A percentile compares a stretch with the other conserved stretches of the same genome.
These are phyloP conservation scores for Fukomys damarensis DNA, from an alignment of 2,113 vertebrate genomes.

Conservation along the genomic window DNA sequence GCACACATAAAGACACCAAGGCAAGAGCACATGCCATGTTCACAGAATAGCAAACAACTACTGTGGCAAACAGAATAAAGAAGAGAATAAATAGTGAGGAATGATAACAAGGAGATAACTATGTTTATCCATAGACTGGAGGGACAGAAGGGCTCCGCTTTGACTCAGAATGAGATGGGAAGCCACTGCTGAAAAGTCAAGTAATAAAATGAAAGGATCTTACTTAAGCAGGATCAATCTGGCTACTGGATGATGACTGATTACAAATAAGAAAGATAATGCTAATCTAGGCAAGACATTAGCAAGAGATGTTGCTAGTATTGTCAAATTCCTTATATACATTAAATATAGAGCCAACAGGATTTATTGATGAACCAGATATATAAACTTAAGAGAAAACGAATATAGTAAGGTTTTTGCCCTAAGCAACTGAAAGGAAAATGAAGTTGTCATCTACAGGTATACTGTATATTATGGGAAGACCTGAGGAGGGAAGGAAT, in stretches of 20 bases:
- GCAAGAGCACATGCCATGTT: not conserved
- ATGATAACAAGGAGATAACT: not conserved
- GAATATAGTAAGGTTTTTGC: not conserved
- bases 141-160: not conserved
- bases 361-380: not conserved
- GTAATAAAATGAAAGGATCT: not conserved
- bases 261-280: not conserved
- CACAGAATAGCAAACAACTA: not conserved
- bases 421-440: constrained; percentile 6
- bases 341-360: not conserved
- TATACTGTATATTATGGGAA: not conserved
- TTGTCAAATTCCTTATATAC: not conserved
- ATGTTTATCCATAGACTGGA: not conserved
- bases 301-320: not conserved
- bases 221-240: not conserved
- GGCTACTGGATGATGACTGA: not conserved
- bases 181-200: not conserved
- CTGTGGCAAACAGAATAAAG: not conserved
- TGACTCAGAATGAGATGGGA: not conserved
- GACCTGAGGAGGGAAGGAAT: not conserved
- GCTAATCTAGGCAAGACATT: not conserved
- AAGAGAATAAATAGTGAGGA: not conserved
- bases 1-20: not conserved
- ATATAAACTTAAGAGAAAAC: not conserved
- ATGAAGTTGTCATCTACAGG: not conserved